Conservation (phyloP, 2,797 vertebrate genomes). For the Rhadinocentrus ornatus region DNA sequence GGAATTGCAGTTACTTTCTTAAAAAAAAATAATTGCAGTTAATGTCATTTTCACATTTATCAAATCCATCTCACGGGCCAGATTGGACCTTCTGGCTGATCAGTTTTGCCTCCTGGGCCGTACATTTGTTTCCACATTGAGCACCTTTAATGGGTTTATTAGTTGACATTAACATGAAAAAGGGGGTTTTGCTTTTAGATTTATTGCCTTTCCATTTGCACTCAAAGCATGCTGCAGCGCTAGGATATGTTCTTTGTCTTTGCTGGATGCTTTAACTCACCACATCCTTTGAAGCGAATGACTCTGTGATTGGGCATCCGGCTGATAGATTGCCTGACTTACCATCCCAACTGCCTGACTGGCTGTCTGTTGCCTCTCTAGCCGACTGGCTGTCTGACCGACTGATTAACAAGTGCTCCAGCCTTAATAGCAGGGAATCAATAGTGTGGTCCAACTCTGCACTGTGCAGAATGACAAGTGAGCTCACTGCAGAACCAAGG, state of each 20-base stretch:
- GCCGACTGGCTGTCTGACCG: slow-evolving; percentile 51
- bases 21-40: too few relatives aligned
- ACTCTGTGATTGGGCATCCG: slow-evolving; percentile 32
- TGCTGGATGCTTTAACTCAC: slow-evolving; percentile 4
- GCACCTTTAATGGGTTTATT: neutral
- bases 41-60: too few relatives aligned
- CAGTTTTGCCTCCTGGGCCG: too few relatives aligned
- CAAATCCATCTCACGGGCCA: too few relatives aligned
- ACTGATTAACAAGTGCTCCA: slow-evolving; percentile 69
- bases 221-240: neutral
- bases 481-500: slow-evolving; percentile 35
- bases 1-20: too few relatives aligned
- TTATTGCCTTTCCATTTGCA: neutral
- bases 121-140: neutral
- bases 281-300: slow-evolving; percentile 30
- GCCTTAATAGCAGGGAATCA: slow-evolving; percentile 66
- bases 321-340: slow-evolving; percentile 38
- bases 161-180: neutral
- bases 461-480: slow-evolving; percentile 50
- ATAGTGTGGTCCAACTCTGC: slow-evolving; percentile 51
- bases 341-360: slow-evolving; percentile 17
- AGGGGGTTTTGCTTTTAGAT: neutral
- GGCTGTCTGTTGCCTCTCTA: slow-evolving; percentile 44
- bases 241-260: slow-evolving; percentile 7
- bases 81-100: too few relatives aligned